Evolutionary conservation across 2,797 vertebrate species (phyloP).

Genomic region (Xerus rutilus): DNA sequence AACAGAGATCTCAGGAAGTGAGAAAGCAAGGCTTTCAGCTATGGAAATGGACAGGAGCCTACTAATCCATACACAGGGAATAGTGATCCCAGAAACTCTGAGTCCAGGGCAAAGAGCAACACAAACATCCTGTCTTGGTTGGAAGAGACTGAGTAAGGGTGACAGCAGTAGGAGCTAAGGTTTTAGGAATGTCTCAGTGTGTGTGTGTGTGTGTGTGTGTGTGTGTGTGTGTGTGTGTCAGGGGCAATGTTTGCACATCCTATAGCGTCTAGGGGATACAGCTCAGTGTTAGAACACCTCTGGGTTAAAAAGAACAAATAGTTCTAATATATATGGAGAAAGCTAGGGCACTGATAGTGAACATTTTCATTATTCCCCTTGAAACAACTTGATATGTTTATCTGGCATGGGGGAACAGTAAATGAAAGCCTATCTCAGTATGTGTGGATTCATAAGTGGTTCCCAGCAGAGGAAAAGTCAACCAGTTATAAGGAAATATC

Average conservation of each 20-base stretch:
- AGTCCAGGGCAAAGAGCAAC: background rate
- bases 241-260: too few relatives aligned
- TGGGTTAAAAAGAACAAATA: background rate
- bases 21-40: background rate
- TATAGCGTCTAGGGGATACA: too few relatives aligned
- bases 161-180: background rate
- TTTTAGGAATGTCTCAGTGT: background rate
- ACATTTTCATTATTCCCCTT: background rate
- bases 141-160: background rate
- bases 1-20: too few relatives aligned
- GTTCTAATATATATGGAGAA: background rate
- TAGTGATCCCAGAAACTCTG: background rate
- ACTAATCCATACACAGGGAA: background rate
- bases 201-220: background rate
- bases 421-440: slow-evolving; percentile 40
- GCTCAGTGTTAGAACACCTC: too few relatives aligned
- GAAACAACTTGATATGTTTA: background rate
- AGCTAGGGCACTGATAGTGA: background rate
- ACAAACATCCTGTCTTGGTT: background rate
- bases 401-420: slow-evolving; percentile 16
- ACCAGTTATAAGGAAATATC: slow-evolving; percentile 65
- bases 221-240: too few relatives aligned
- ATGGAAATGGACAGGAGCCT: background rate
- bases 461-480: slow-evolving; percentile 24
- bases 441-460: slow-evolving; percentile 13